These are phyloP conservation scores for Plotosus lineatus DNA, from an alignment of 2,113 vertebrate species.

Conservation along the genomic window DNA sequence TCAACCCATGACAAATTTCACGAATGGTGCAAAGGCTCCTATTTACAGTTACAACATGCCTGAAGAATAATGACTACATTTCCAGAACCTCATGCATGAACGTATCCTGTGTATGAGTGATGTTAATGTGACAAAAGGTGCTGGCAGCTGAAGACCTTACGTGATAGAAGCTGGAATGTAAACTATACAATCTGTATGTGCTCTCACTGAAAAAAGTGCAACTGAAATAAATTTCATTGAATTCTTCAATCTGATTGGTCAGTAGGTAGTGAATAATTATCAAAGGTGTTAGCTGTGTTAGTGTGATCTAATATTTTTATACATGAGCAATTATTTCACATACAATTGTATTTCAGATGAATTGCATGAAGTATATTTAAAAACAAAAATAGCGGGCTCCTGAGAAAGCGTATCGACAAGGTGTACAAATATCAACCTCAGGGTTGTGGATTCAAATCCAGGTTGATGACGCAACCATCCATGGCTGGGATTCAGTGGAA, in stretches of 20 bases:
- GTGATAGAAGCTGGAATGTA: background rate
- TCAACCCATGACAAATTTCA: conserved; percentile 56
- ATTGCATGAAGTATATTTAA: background rate
- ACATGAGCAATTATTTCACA: background rate
- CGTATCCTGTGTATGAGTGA: conserved; percentile 7
- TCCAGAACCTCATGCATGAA: conserved; percentile 3
- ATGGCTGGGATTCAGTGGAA: too few relatives aligned
- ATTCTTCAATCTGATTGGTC: background rate
- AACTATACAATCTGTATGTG: background rate
- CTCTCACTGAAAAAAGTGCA: background rate
- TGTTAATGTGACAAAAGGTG: conserved; percentile 12
- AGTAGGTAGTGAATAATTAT: background rate
- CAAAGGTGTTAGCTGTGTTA: background rate
- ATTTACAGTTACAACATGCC: conserved; percentile 29
- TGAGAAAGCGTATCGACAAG: too few relatives aligned
- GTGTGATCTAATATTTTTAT: background rate
- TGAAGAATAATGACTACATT: background rate
- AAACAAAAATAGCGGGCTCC: background rate
- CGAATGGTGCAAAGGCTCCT: conserved; percentile 43
- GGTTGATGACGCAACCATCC: too few relatives aligned
- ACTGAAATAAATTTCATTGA: background rate
- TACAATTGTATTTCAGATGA: background rate
- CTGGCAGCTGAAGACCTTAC: background rate
- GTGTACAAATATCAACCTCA: too few relatives aligned
- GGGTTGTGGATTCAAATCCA: too few relatives aligned